Evolutionary conservation across 2,797 vertebrate species (phyloP).

Genomic region (Myotis pilosus): DNA sequence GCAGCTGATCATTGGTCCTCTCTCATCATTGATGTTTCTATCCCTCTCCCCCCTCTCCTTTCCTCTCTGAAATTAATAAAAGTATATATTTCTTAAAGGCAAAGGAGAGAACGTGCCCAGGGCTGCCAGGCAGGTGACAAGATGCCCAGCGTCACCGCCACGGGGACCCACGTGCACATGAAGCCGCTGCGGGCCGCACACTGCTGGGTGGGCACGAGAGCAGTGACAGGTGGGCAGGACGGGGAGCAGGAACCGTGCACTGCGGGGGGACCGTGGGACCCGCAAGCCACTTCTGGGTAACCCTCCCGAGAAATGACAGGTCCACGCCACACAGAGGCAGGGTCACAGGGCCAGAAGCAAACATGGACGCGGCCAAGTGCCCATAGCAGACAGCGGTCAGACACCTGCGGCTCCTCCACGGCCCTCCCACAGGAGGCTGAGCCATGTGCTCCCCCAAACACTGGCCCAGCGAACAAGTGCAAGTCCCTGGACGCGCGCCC

Average conservation of each 20-base stretch:
- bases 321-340: rapidly evolving
- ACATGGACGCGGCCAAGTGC: too few relatives aligned
- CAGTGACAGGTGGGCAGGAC: too few relatives aligned
- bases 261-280: neutral
- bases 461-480: neutral
- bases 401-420: too few relatives aligned
- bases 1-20: too few relatives aligned
- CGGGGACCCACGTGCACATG: rapidly evolving
- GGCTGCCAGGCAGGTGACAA: rapidly evolving
- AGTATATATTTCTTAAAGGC: too few relatives aligned
- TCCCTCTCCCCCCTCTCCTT: too few relatives aligned
- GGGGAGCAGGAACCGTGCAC: rapidly evolving
- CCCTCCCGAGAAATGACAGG: rapidly evolving
- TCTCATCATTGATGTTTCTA: too few relatives aligned
- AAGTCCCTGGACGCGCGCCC: neutral
- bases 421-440: too few relatives aligned
- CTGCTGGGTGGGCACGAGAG: rapidly evolving
- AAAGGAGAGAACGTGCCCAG: neutral
- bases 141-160: rapidly evolving
- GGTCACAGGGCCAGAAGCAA: rapidly evolving
- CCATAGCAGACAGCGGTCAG: rapidly evolving
- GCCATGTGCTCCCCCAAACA: rapidly evolving
- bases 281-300: rapidly evolving
- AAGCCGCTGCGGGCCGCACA: neutral
- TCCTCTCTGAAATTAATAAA: too few relatives aligned